Conservation (phyloP, 2,888 invertebrate species). For the Lathronympha strigana region DNA sequence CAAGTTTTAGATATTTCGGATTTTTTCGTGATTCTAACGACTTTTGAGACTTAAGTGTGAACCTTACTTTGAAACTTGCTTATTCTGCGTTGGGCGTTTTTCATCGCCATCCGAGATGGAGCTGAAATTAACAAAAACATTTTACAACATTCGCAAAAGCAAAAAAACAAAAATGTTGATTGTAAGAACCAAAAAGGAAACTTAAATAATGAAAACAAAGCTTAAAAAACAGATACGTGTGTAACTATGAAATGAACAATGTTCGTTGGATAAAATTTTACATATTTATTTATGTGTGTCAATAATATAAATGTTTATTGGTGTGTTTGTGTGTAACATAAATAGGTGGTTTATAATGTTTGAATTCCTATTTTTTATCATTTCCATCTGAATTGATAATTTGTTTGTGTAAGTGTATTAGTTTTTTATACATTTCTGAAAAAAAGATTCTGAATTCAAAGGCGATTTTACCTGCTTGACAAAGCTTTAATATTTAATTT, state of each 20-base stretch:
- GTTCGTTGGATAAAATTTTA: no score
- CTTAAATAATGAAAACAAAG: slow-evolving; percentile 26
- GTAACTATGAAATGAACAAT: neutral
- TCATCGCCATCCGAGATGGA: slow-evolving; percentile 38
- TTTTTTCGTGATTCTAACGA: neutral
- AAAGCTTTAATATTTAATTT: no score
- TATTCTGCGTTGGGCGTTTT: slow-evolving; percentile 36
- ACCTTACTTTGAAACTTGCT: slow-evolving; percentile 41
- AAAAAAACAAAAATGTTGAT: slow-evolving; percentile 8
- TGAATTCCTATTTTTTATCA: no score
- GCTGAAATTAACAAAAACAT: slow-evolving; percentile 42
- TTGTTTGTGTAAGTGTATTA: no score
- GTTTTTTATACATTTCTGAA: no score
- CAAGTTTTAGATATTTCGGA: neutral
- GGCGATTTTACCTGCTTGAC: no score
- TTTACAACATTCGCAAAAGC: slow-evolving; percentile 36
- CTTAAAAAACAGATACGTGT: slow-evolving; percentile 25
- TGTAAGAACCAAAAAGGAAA: neutral
- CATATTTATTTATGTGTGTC: no score
- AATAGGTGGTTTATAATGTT: no score
- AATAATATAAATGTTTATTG: no score
- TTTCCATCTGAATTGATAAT: no score
- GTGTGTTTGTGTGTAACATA: no score
- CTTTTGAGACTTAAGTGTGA: slow-evolving; percentile 20
- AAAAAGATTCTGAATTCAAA: no score